Conservation (phyloP, 2,797 vertebrate genomes). For the Pangasius djambal region DNA sequence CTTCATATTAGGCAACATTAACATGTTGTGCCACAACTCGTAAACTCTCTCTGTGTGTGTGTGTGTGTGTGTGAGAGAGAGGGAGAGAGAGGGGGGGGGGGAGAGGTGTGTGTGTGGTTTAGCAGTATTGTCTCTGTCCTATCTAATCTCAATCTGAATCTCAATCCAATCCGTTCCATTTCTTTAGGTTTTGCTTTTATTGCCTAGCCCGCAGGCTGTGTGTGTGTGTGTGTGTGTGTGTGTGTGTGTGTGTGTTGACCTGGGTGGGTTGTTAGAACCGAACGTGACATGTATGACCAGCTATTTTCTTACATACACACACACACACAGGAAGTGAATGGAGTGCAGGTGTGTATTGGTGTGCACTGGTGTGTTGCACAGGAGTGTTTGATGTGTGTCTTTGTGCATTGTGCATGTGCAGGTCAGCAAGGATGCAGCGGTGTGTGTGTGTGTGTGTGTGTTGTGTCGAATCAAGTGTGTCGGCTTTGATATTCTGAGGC, state of each 20-base stretch:
- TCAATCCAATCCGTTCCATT: not conserved
- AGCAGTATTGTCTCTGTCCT: not conserved
- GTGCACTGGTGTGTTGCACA: conserved; percentile 13
- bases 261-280: not conserved
- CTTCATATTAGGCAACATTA: not conserved
- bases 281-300: not conserved
- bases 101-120: conserved; percentile 17
- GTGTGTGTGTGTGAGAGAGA: not conserved
- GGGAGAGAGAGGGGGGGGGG: not conserved
- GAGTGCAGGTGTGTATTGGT: conserved; percentile 32
- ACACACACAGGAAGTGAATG: conserved; percentile 39
- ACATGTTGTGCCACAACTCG: not conserved
- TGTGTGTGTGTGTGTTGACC: conserved; percentile 12
- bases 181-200: conserved; percentile 11
- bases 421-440: not conserved
- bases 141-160: conserved; percentile 32
- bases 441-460: conserved; percentile 14
- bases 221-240: conserved; percentile 27
- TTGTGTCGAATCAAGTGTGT: not conserved
- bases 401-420: conserved; percentile 34
- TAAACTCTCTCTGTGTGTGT: not conserved
- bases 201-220: not conserved
- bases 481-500: conserved; percentile 19
- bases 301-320: not conserved
- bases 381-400: not conserved